Evolutionary conservation across 2,113 vertebrate species (phyloP).

Genomic region (Siniperca chuatsi): DNA sequence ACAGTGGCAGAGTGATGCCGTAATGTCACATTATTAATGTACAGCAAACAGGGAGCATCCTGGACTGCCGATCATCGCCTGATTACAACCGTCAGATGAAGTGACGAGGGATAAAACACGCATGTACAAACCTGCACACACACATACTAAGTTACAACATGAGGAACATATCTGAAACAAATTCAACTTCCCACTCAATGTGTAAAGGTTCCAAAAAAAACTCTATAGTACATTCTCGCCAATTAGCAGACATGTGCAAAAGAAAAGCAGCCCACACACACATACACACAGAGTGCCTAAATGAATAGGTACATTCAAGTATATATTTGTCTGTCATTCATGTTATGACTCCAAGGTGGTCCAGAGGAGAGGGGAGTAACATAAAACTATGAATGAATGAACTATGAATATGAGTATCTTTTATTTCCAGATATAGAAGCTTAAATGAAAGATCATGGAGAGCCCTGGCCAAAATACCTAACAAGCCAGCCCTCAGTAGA

Average conservation of each 20-base stretch:
- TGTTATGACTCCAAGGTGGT: too few relatives aligned
- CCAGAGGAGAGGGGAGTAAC: too few relatives aligned
- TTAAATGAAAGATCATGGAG: too few relatives aligned
- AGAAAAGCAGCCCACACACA: conserved; percentile 22
- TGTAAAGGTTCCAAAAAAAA: conserved; percentile 48
- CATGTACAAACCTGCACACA: conserved; percentile 17
- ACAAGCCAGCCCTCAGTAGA: too few relatives aligned
- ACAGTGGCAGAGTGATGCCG: conserved; percentile 28
- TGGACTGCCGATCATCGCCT: conserved; percentile 42
- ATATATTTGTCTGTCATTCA: neutral
- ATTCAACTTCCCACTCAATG: conserved; percentile 43
- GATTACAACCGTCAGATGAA: conserved; percentile 61
- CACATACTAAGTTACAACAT: neutral
- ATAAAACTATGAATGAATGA: too few relatives aligned
- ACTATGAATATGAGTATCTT: too few relatives aligned
- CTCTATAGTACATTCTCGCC: conserved; percentile 39
- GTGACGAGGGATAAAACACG: neutral
- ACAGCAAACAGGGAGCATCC: conserved; percentile 56
- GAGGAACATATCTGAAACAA: conserved; percentile 36
- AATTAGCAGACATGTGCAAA: conserved; percentile 57
- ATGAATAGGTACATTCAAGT: neutral
- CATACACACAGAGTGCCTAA: neutral
- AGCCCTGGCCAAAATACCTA: too few relatives aligned
- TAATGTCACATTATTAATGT: conserved; percentile 62
- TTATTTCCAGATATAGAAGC: too few relatives aligned